A percentile compares a stretch with the other conserved stretches of the same genome.
phyloP scores from a whole-genome alignment of 2,797 vertebrate species.

The Catamblyrhynchus diadema region DNA sequence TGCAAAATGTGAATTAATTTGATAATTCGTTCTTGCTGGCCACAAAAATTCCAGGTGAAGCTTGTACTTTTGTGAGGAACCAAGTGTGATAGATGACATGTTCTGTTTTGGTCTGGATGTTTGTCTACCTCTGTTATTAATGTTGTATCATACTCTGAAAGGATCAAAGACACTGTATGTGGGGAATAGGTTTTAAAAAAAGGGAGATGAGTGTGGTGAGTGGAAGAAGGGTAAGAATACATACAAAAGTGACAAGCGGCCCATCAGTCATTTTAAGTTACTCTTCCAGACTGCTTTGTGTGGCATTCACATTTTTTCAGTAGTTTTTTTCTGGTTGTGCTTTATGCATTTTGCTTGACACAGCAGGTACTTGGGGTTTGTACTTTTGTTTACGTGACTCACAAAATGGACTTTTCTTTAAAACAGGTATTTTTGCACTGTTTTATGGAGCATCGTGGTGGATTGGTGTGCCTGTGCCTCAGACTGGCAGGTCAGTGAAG shows the following conservation, averaged over 20 bases:
- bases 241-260: background rate
- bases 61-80: background rate
- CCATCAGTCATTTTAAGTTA: constrained; percentile 20
- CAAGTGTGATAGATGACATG: background rate
- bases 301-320: constrained; percentile 15
- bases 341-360: constrained; percentile 33
- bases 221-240: background rate
- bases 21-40: background rate
- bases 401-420: constrained; percentile 41
- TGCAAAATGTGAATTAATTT: background rate
- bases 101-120: constrained; percentile 39
- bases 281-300: constrained; percentile 14
- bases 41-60: background rate
- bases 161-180: background rate
- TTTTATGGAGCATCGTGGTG: background rate
- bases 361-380: constrained; percentile 6
- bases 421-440: background rate
- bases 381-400: background rate
- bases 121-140: constrained; percentile 33
- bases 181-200: background rate
- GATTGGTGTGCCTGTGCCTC: background rate
- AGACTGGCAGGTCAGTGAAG: background rate
- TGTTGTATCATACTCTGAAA: constrained; percentile 16
- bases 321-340: constrained; percentile 16
- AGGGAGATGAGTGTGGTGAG: constrained; percentile 25